These are phyloP conservation scores for Triops cancriformis DNA, from an alignment of 1,140 invertebrate species.

Conservation along the genomic window DNA sequence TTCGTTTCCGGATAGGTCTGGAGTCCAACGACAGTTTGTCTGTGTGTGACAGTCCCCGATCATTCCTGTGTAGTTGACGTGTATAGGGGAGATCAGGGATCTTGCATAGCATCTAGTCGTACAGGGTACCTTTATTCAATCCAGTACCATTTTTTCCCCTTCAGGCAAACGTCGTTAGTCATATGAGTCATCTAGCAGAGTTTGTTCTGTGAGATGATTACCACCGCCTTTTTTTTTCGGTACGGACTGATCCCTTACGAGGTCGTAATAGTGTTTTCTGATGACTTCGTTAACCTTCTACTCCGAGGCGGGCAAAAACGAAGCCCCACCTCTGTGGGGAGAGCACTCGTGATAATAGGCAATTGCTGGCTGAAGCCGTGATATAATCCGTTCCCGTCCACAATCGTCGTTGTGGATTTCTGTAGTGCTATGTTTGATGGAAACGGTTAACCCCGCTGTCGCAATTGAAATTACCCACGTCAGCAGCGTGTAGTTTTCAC, in stretches of 20 bases:
- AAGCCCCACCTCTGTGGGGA: neutral
- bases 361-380: neutral
- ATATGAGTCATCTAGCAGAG: too few relatives aligned
- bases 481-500: too few relatives aligned
- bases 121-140: too few relatives aligned
- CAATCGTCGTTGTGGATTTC: neutral
- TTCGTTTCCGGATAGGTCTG: neutral
- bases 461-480: neutral
- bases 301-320: neutral
- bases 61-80: too few relatives aligned
- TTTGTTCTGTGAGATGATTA: too few relatives aligned
- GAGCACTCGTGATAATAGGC: neutral
- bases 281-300: neutral
- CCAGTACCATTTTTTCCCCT: too few relatives aligned
- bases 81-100: too few relatives aligned
- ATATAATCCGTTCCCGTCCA: neutral
- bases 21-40: too few relatives aligned
- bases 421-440: neutral
- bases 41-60: too few relatives aligned
- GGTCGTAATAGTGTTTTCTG: neutral
- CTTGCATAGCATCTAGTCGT: too few relatives aligned
- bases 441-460: neutral
- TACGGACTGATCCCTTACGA: neutral
- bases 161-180: too few relatives aligned
- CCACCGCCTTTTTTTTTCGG: neutral